Evolutionary conservation across 2,888 invertebrate species (phyloP).

Genomic region (Thecocarcelia acutangulata): DNA sequence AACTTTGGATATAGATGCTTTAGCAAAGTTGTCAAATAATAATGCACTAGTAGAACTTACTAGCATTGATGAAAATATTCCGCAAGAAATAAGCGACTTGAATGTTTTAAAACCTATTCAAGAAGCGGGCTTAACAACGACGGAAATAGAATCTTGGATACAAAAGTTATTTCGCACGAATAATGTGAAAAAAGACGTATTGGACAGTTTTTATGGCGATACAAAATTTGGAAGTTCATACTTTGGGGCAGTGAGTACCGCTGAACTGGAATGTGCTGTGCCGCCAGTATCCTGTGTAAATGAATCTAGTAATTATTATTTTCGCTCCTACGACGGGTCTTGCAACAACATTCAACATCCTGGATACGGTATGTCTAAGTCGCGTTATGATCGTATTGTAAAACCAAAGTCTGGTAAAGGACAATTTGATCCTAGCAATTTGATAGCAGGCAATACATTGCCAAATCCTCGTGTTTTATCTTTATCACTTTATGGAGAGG

Average conservation of each 20-base stretch:
- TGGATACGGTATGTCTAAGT: slow-evolving; percentile 70
- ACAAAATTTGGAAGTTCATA: slow-evolving; percentile 6
- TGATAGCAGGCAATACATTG: slow-evolving; percentile 66
- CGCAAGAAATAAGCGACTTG: slow-evolving; percentile 3
- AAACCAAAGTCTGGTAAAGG: slow-evolving; percentile 72
- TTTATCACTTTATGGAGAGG: slow-evolving; percentile 74
- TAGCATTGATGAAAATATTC: slow-evolving; percentile 8
- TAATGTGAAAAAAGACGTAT: slow-evolving; percentile 14
- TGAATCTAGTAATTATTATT: slow-evolving; percentile 73
- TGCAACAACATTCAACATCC: slow-evolving; percentile 76
- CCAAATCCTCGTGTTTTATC: slow-evolving; percentile 76
- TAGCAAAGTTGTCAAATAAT: slow-evolving; percentile 7
- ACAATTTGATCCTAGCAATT: slow-evolving; percentile 66
- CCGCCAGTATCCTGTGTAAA: slow-evolving; percentile 74
- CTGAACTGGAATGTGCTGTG: slow-evolving; percentile 71
- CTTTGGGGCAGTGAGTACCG: slow-evolving; percentile 9
- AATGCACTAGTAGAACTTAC: slow-evolving; percentile 30
- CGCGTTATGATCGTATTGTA: slow-evolving; percentile 73
- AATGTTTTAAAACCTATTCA: slow-evolving; percentile 20
- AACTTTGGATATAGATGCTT: slow-evolving; percentile 2
- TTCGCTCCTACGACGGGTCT: slow-evolving; percentile 75
- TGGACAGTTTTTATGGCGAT: not conserved
- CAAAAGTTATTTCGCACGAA: slow-evolving; percentile 32
- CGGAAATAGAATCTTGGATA: slow-evolving; percentile 35
- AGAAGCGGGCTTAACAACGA: slow-evolving; percentile 19